These are phyloP conservation scores for Cryptocephalus primarius DNA, from an alignment of 2,888 invertebrate species.

Conservation along the genomic window DNA sequence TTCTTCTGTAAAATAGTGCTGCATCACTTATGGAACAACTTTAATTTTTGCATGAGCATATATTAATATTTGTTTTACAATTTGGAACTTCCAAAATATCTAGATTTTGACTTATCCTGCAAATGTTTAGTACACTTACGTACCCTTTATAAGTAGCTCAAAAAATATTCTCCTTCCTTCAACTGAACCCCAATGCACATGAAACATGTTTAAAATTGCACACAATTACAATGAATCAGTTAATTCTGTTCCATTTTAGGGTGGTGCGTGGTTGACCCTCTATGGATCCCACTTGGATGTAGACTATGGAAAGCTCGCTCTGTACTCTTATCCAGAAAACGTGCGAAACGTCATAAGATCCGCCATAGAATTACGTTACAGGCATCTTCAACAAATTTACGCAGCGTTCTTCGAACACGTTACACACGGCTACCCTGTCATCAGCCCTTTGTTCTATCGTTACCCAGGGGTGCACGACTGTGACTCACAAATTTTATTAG, in stretches of 20 bases:
- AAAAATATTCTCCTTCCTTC: too few relatives aligned
- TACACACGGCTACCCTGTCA: neutral
- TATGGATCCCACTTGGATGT: conserved; percentile 92
- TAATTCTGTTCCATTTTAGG: conserved; percentile 26
- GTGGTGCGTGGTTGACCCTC: conserved; percentile 87
- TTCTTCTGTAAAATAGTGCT: too few relatives aligned
- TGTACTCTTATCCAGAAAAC: conserved; percentile 75
- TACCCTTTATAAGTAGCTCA: too few relatives aligned
- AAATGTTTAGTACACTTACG: too few relatives aligned
- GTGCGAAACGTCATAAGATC: conserved; percentile 49
- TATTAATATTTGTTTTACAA: too few relatives aligned
- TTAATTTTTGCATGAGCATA: too few relatives aligned
- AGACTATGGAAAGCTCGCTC: conserved; percentile 88
- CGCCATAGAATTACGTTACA: conserved; percentile 67
- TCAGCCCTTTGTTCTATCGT: conserved; percentile 2
- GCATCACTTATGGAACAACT: too few relatives aligned
- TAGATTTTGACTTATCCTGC: too few relatives aligned
- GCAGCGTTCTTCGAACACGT: conserved; percentile 77
- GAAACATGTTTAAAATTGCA: too few relatives aligned
- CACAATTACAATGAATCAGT: too few relatives aligned
- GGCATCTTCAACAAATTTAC: conserved; percentile 81
- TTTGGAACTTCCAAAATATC: too few relatives aligned
- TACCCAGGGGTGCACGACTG: neutral
- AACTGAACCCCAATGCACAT: too few relatives aligned
- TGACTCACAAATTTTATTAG: conserved; percentile 1